Base-by-base conservation (phyloP, 2,888 invertebrate genomes). In the Tortrix viridana region DNA sequence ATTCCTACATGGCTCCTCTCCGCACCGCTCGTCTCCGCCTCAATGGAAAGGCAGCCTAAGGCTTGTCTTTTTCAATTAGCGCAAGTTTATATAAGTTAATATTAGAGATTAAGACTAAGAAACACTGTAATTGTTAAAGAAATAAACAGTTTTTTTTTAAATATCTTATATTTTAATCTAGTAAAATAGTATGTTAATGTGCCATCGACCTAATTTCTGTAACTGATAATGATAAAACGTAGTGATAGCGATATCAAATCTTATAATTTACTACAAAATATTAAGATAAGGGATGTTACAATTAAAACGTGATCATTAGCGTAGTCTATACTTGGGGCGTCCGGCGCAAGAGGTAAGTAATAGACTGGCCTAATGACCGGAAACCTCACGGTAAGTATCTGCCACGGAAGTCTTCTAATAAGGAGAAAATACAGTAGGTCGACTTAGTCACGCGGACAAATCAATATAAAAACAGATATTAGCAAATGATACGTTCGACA, bases 321-420 rank as follows among this genome's bases (percentile, higher is more conserved):
- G 32, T 7, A 44, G 18, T 3, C 7, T 44, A 12, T 14, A 55
- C 23, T 16, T 16, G 23, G n/a, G 53, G 52, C 18, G 23, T 50
- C 43, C 6, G 37, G 53, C 19, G 38, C 20, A 56, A 46, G 54
- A 65, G 41, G 41, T 41, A 41, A 61, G 37, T 52, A 48, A 49
- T 54, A 16, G 57, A 58, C 22, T 12, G 26, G 52, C 32, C 55
- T 64, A 67, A 61, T 62, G 61, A 62, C 65, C 65, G 67, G 67
- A 67, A 65, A 65, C 55, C 44, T 46, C 57, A 63, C 41, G 53
- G 62, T 59, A 58, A 49, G 43, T 59, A 48, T 49, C 59, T 38
- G 46, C 23, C 46, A 22, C 37, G 46, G 19, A 41, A 46, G 47
- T 57, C 37, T 22, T 12, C 57, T 58, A 64, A 48, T 64, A 53